A percentile compares a stretch with the other conserved stretches of the same genome.
phyloP scores from a whole-genome alignment of 2,888 invertebrate species.

The Drosophila koepferae region DNA sequence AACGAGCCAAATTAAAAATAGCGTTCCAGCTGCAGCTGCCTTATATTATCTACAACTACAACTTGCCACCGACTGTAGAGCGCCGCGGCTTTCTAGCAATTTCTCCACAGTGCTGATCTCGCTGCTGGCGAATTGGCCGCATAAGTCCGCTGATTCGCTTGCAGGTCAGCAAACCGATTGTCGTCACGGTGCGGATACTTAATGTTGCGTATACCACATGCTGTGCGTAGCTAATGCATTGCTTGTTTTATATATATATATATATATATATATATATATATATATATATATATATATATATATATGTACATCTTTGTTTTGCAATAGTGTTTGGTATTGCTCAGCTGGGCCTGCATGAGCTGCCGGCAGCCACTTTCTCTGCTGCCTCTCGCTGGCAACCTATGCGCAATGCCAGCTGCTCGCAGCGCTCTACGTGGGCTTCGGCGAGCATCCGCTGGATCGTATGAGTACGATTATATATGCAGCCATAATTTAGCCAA shows the following conservation, averaged over 20 bases:
- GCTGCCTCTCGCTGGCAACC: slow-evolving; percentile 77
- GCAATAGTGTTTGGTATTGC: slow-evolving; percentile 49
- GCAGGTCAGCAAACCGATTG: slow-evolving; percentile 65
- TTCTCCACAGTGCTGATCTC: too few species aligned
- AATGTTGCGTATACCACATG: slow-evolving; percentile 25
- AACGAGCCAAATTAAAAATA: too few species aligned
- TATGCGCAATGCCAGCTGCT: slow-evolving; percentile 80
- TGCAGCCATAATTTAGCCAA: slow-evolving; percentile 75
- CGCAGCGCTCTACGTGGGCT: slow-evolving; percentile 82
- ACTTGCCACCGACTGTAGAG: too few species aligned
- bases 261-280: too few species aligned
- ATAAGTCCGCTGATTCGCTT: slow-evolving; percentile 76
- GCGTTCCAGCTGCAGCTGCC: too few species aligned
- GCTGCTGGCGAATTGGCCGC: slow-evolving; percentile 65
- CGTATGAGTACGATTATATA: slow-evolving; percentile 82
- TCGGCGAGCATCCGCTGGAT: slow-evolving; percentile 84
- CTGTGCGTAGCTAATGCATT: not conserved
- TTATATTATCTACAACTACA: too few species aligned
- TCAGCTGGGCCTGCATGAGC: slow-evolving; percentile 80
- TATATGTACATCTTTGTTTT: not conserved
- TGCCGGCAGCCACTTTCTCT: slow-evolving; percentile 72
- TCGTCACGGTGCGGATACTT: slow-evolving; percentile 72
- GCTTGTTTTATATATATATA: not conserved
- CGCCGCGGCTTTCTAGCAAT: too few species aligned
- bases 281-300: too few species aligned